These are phyloP conservation scores for Caenorhabditis tropicalis DNA, from an alignment of 1,140 invertebrate species.

Conservation along the genomic window DNA sequence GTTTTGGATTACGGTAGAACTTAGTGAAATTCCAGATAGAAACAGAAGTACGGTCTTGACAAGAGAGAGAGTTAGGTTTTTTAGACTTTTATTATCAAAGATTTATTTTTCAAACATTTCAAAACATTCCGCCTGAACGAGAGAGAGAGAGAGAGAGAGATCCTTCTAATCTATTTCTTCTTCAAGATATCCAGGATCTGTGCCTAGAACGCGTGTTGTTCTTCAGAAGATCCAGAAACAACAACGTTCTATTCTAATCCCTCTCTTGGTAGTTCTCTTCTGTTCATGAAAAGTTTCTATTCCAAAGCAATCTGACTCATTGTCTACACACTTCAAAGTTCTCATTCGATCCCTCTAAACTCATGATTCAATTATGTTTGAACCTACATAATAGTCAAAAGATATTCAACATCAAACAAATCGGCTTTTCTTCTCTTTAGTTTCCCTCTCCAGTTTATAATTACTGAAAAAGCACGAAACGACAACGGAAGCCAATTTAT, in stretches of 20 bases:
- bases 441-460: not conserved
- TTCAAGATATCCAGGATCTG: too few relatives aligned
- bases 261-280: not conserved
- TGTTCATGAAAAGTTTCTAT: not conserved
- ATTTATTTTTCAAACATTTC: too few relatives aligned
- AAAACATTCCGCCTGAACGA: too few relatives aligned
- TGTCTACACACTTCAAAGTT: not conserved
- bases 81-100: too few relatives aligned
- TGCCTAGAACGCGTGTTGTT: too few relatives aligned
- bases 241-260: too few relatives aligned
- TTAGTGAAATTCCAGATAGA: not conserved
- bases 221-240: too few relatives aligned
- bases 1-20: not conserved
- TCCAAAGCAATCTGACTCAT: not conserved
- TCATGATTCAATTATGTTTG: not conserved
- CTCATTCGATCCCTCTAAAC: not conserved
- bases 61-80: too few relatives aligned
- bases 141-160: too few relatives aligned
- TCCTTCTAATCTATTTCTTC: too few relatives aligned
- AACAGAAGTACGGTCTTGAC: too few relatives aligned
- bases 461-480: constrained; percentile 12
- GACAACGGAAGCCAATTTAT: not conserved
- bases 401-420: not conserved
- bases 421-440: too few relatives aligned
- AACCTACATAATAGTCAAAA: not conserved